Base-by-base conservation (phyloP, 2,797 vertebrate genomes). In the Meda fulgida region DNA sequence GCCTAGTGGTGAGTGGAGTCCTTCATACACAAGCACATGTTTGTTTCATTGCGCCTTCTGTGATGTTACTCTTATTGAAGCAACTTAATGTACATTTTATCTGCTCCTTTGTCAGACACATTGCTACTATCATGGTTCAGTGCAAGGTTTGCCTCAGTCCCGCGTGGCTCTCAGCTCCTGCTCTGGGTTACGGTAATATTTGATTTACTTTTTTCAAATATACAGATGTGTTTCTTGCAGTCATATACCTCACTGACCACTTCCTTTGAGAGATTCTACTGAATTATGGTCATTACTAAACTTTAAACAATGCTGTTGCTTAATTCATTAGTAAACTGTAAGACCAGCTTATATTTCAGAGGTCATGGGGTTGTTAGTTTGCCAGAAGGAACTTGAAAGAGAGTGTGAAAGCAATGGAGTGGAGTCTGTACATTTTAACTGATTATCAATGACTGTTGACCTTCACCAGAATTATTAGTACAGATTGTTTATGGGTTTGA, bases 81-180 rank as follows among this genome's bases (percentile, higher is more conserved):
- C 38, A 55, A 13, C 11, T 69, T 43, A 36, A 31, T 71, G 18
- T 70, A 6, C 16, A 7, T 72, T 78, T 51, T 0, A 34, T 72
- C 63, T 84, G 58, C 71, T 63, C 53, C 9, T 90, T 31, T 88
- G 46, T 0, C 88, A 98, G 97, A 93, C 90, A 19, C 94, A 95
- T 80, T 98, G 97, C 91, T 97, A 96, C 90, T 98, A 98, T 87
- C 94, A 93, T 2, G 98, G 97, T 18, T 89, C 29, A 0, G 93
- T 95, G 7, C 84, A 0, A 78, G 96, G 95, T 1, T 92, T 91
- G 5, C 87, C 90, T 0, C 38, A 85, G 36, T 97, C 97, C 81
- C 93, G 96, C 89, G 97, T 92, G 88, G 96, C 92, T 5, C 21
- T 98, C 86, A 98, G 97, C 21, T 92, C 95, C 89, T 98, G 97